A percentile compares a stretch with the other conserved stretches of the same genome.
phyloP scores from a whole-genome alignment of 2,113 vertebrate species.

The Tapirus terrestris region DNA sequence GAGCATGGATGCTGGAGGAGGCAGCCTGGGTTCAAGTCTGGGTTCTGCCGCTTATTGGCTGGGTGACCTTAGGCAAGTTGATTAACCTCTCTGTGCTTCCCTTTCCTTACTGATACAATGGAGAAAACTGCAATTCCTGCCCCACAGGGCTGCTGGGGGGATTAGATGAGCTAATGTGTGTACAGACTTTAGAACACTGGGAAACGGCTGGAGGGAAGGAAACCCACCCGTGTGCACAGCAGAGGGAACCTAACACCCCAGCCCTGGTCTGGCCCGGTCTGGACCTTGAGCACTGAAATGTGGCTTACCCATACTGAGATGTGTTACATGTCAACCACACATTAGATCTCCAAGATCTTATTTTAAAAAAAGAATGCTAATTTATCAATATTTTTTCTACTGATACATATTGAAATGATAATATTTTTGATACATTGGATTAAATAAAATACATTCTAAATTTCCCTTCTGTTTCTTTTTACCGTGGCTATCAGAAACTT shows the following conservation, averaged over 20 bases:
- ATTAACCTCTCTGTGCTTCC: background rate
- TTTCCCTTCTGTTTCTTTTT: background rate
- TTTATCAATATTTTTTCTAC: background rate
- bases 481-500: background rate
- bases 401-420: background rate
- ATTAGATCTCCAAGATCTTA: background rate
- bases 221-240: background rate
- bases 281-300: background rate
- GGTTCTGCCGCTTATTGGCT: background rate
- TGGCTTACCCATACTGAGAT: fast-evolving
- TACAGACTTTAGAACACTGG: background rate
- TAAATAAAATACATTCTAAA: background rate
- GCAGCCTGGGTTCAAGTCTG: fast-evolving
- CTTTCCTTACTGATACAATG: background rate
- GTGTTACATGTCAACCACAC: fast-evolving
- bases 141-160: background rate
- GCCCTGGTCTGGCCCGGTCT: no score
- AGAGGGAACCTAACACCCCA: background rate
- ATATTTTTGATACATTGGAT: background rate
- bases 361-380: fast-evolving
- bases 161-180: background rate
- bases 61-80: background rate
- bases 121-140: background rate
- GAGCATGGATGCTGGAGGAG: background rate
- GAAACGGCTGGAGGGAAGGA: fast-evolving